Percentiles rank a stretch among this genome's conserved stretches.
These are phyloP conservation scores for Dipodomys stephensi DNA, from an alignment of 2,113 vertebrate genomes.

Conservation along the genomic window DNA sequence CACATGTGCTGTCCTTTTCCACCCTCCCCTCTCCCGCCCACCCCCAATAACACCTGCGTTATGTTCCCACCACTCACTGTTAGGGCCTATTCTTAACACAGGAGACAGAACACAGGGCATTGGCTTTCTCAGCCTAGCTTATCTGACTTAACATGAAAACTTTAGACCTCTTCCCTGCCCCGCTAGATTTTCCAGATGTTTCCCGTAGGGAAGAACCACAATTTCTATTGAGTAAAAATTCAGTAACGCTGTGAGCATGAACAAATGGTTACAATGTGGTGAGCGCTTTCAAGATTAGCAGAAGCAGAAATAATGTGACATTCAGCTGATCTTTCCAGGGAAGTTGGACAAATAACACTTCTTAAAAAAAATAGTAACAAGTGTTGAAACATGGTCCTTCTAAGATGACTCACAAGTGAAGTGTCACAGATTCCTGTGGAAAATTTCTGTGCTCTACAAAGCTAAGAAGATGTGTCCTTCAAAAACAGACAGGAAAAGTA, in stretches of 20 bases:
- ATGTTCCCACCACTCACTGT: neutral
- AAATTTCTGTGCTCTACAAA: conserved; percentile 47
- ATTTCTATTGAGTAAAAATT: conserved; percentile 26
- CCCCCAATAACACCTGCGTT: neutral
- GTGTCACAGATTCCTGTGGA: conserved; percentile 33
- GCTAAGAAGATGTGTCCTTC: conserved; percentile 26
- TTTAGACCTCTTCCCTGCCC: neutral
- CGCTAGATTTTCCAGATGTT: neutral
- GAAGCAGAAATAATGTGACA: conserved; percentile 56
- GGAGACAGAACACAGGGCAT: neutral
- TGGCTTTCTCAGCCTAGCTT: neutral
- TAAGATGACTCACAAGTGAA: conserved; percentile 41
- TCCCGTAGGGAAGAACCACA: neutral
- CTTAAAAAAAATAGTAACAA: conserved; percentile 23
- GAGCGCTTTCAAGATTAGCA: conserved; percentile 48
- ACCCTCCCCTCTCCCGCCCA: neutral
- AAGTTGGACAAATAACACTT: conserved; percentile 47
- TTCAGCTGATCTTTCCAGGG: conserved; percentile 66
- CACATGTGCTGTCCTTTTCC: too few species aligned
- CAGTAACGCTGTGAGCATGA: neutral
- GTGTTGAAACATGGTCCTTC: conserved; percentile 50
- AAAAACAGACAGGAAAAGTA: conserved; percentile 32
- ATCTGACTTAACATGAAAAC: neutral
- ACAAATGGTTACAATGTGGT: neutral
- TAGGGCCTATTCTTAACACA: neutral